A percentile compares a stretch with the other conserved stretches of the same genome.
phyloP scores from a whole-genome alignment of 2,113 vertebrate species.

The Solea solea region DNA sequence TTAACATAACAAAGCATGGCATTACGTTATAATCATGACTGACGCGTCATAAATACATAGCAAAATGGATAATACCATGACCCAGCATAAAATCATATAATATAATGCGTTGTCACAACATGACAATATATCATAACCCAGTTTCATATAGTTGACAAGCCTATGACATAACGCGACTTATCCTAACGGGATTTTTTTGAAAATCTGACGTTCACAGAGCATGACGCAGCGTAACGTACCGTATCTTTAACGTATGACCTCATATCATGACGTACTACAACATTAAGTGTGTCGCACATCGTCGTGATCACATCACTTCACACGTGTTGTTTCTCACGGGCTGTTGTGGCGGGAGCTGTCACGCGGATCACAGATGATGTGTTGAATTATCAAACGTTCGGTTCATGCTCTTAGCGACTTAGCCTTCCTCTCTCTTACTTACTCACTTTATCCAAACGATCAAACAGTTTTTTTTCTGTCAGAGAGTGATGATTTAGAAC shows the following conservation, averaged over 20 bases:
- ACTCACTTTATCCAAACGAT: constrained; percentile 32
- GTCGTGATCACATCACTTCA: constrained; percentile 18
- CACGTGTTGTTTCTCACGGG: constrained; percentile 29
- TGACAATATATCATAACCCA: not conserved
- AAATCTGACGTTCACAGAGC: not conserved
- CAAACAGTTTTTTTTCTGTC: constrained; percentile 44
- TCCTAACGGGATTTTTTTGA: no score
- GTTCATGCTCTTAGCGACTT: constrained; percentile 32
- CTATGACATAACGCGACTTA: not conserved
- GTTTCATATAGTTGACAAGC: no score
- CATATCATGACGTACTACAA: not conserved
- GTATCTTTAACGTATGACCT: no score
- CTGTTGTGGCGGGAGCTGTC: constrained; percentile 52
- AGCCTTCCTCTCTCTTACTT: constrained; percentile 53
- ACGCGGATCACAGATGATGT: constrained; percentile 25
- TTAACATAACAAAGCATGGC: not conserved
- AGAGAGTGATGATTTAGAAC: constrained; percentile 52
- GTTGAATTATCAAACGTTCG: constrained; percentile 29
- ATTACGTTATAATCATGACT: not conserved
- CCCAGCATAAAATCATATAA: not conserved
- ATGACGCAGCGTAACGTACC: not conserved
- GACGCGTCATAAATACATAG: not conserved
- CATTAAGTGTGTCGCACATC: constrained; percentile 23
- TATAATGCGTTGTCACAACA: not conserved
- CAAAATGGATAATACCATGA: not conserved